phyloP scores from a whole-genome alignment of 2,797 vertebrate genomes.

The Hypotaenidia okinawae region DNA sequence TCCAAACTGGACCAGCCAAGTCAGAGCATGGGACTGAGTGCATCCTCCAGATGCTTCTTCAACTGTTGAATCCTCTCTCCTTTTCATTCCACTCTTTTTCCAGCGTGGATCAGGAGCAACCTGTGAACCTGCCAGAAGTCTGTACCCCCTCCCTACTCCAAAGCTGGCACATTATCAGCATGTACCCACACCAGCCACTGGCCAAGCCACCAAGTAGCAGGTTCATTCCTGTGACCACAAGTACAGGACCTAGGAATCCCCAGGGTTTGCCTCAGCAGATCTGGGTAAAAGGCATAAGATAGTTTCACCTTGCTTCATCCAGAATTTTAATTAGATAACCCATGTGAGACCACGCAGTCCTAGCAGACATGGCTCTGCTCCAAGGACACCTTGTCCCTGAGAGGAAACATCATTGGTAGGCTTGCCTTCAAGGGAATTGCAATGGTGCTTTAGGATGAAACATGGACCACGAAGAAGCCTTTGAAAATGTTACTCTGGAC shows the following conservation, averaged over 20 bases:
- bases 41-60: too few species aligned
- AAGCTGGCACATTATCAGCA: background rate
- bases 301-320: background rate
- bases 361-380: background rate
- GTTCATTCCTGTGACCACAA: background rate
- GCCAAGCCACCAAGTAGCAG: background rate
- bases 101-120: background rate
- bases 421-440: background rate
- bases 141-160: background rate
- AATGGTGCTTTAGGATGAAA: accelerated
- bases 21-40: too few species aligned
- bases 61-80: background rate
- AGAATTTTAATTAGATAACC: background rate
- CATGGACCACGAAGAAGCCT: accelerated
- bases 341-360: accelerated
- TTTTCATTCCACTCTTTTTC: background rate
- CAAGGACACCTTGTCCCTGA: accelerated
- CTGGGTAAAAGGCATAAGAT: background rate
- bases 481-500: background rate
- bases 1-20: too few species aligned
- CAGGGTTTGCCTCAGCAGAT: background rate
- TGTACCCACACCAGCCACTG: background rate
- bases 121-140: background rate
- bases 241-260: background rate
- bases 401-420: background rate